Evolutionary conservation across 2,888 invertebrate genomes (phyloP).

Genomic region (Ptycholaimellus sp.): DNA sequence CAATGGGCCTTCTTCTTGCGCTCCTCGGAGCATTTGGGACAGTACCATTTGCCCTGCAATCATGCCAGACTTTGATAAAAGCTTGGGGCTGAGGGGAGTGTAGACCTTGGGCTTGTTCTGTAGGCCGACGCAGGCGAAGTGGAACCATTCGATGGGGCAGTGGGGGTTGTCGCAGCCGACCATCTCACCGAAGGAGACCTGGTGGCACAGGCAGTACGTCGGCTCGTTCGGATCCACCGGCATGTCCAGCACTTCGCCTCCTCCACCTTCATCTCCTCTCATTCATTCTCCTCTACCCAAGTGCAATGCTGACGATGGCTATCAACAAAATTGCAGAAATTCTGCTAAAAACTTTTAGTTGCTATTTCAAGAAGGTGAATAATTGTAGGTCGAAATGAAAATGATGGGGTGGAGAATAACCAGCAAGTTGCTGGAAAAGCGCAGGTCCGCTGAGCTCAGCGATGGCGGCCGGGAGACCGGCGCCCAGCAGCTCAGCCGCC

Average conservation of each 20-base stretch:
- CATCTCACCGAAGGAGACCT: constrained; percentile 77
- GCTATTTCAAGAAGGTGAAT: too few species aligned
- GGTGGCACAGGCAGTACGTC: constrained; percentile 56
- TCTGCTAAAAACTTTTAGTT: too few species aligned
- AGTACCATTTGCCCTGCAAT: constrained; percentile 3
- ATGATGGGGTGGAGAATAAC: too few species aligned
- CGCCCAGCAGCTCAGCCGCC: too few species aligned
- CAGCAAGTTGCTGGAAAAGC: too few species aligned
- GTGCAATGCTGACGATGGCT: too few species aligned
- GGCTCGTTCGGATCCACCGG: constrained; percentile 77
- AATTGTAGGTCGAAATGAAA: too few species aligned
- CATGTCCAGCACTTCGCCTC: constrained; percentile 33
- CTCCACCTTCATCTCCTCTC: neutral
- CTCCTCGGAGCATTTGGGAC: neutral
- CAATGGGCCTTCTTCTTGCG: neutral
- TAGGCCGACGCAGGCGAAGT: constrained; percentile 32
- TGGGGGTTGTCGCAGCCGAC: constrained; percentile 71
- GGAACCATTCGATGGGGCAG: constrained; percentile 35
- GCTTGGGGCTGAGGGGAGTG: constrained; percentile 3
- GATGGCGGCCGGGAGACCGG: too few species aligned
- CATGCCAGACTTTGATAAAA: neutral
- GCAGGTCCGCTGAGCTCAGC: too few species aligned
- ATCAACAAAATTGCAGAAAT: too few species aligned
- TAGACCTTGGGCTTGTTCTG: constrained; percentile 27
- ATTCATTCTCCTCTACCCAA: too few species aligned